phyloP scores from a whole-genome alignment of 2,113 vertebrate genomes.

The Gavia stellata region DNA sequence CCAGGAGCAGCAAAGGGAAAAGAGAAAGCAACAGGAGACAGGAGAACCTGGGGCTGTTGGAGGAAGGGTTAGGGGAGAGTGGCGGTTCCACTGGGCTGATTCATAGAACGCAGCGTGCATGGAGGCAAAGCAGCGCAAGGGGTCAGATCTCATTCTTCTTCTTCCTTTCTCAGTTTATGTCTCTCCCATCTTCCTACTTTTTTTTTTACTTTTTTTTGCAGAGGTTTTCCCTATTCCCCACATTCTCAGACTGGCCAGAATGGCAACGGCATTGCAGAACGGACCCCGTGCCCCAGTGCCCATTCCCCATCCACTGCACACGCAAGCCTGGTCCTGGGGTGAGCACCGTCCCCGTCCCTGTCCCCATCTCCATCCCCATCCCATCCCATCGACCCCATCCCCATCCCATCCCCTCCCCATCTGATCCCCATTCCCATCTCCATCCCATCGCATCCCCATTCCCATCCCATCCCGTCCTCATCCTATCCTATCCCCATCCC shows the following conservation, averaged over 20 bases:
- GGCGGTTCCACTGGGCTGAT: neutral
- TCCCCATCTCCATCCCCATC: neutral
- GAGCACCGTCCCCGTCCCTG: too few relatives aligned
- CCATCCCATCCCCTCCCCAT: too few relatives aligned
- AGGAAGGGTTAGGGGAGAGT: neutral
- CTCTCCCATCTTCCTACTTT: neutral
- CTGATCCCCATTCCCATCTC: too few relatives aligned
- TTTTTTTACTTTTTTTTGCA: neutral
- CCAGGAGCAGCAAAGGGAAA: neutral
- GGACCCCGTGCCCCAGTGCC: neutral
- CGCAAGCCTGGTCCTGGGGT: accelerated
- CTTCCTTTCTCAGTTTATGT: neutral
- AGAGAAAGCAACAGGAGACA: neutral
- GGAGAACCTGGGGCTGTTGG: neutral
- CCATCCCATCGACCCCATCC: neutral
- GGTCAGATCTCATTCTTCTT: neutral
- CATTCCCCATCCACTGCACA: too few relatives aligned
- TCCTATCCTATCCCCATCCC: too few relatives aligned
- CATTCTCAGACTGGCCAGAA: neutral
- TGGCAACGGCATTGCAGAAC: neutral
- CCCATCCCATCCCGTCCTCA: neutral
- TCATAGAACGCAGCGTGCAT: neutral
- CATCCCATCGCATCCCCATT: neutral
- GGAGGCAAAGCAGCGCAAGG: neutral
- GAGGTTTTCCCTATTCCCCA: accelerated